phyloP scores from a whole-genome alignment of 2,888 invertebrate species.

The Heliothis peltigera region DNA sequence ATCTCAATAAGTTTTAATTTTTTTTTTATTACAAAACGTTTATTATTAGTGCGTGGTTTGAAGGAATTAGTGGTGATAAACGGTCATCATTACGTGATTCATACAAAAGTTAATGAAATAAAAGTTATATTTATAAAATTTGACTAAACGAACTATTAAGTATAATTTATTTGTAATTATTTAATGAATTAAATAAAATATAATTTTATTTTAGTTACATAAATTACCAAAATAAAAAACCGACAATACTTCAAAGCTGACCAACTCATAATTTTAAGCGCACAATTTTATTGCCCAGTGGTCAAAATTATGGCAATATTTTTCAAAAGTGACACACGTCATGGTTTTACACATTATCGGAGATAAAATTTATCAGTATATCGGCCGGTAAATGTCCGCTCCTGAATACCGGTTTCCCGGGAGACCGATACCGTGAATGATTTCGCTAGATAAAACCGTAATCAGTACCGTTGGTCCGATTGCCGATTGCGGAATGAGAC shows the following conservation, averaged over 20 bases:
- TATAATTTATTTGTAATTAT: too few relatives aligned
- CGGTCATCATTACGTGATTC: too few relatives aligned
- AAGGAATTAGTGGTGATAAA: too few relatives aligned
- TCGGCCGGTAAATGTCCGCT: slow-evolving; percentile 20
- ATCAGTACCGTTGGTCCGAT: slow-evolving; percentile 37
- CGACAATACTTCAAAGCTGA: slow-evolving; percentile 2
- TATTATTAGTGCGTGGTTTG: too few relatives aligned
- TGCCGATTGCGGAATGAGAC: slow-evolving; percentile 46
- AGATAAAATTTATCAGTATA: slow-evolving; percentile 33
- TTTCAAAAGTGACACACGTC: slow-evolving; percentile 29
- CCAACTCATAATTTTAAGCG: slow-evolving; percentile 20
- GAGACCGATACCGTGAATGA: slow-evolving; percentile 34
- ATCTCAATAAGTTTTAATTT: too few relatives aligned
- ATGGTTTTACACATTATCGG: slow-evolving; percentile 20
- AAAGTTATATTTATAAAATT: too few relatives aligned
- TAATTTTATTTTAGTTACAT: too few relatives aligned
- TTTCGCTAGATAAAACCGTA: slow-evolving; percentile 43
- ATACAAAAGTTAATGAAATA: too few relatives aligned
- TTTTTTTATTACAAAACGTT: too few relatives aligned
- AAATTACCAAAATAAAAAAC: not conserved
- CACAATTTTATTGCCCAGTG: not conserved
- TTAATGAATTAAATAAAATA: too few relatives aligned
- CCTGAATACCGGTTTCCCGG: slow-evolving; percentile 30
- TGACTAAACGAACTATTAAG: too few relatives aligned
- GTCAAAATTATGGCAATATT: slow-evolving; percentile 32